These are phyloP conservation scores for Oreocharis arfaki DNA, from an alignment of 2,113 vertebrate genomes.

Conservation along the genomic window DNA sequence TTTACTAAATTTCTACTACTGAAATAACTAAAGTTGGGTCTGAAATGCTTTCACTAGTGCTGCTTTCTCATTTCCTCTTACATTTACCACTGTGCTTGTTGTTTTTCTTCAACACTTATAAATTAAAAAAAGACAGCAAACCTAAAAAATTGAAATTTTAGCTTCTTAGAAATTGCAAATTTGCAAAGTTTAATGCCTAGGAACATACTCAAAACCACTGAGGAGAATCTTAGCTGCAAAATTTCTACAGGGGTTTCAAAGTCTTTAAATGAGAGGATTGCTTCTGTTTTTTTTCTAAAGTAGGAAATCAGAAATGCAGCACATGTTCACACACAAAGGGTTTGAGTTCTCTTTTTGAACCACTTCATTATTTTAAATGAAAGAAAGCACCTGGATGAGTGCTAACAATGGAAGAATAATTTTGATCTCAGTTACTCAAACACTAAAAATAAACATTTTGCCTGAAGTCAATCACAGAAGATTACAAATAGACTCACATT, in stretches of 20 bases:
- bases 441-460: conserved; percentile 26
- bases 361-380: neutral
- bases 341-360: neutral
- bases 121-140: neutral
- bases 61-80: neutral
- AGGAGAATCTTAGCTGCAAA: neutral
- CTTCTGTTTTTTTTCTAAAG: neutral
- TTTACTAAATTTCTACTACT: neutral
- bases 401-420: neutral
- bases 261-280: neutral
- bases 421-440: neutral
- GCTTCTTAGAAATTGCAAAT: neutral
- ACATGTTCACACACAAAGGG: neutral
- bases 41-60: neutral
- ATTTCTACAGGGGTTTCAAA: neutral
- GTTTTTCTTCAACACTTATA: neutral
- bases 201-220: neutral
- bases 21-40: neutral
- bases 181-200: neutral
- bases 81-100: neutral
- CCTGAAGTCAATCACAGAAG: neutral
- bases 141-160: neutral
- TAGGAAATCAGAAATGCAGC: neutral
- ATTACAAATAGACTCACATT: conserved; percentile 13
- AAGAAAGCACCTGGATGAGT: neutral